phyloP scores from a whole-genome alignment of 2,113 vertebrate species.

The Pogona vitticeps region DNA sequence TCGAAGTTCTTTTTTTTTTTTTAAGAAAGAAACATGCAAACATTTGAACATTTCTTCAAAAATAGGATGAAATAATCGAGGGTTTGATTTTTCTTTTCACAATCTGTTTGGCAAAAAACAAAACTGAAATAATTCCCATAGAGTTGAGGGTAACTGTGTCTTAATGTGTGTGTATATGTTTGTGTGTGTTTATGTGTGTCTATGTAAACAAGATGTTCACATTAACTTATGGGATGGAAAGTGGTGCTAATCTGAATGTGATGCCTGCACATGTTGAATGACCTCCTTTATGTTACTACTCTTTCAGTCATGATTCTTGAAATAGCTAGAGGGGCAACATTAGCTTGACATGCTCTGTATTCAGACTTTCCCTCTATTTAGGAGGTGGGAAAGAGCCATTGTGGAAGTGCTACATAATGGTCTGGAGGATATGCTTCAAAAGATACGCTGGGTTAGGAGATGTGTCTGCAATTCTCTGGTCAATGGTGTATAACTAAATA shows the following conservation, averaged over 20 bases:
- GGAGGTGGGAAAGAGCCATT: conserved; percentile 66
- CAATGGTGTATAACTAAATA: conserved; percentile 78
- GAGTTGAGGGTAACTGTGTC: conserved; percentile 30
- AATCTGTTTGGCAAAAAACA: not conserved
- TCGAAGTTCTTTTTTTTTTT: not conserved
- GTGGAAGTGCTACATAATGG: conserved; percentile 70
- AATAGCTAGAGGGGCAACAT: conserved; percentile 71
- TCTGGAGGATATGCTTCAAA: conserved; percentile 73
- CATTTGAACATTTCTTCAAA: not conserved
- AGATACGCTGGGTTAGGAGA: conserved; percentile 68
- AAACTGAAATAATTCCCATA: conserved; percentile 43
- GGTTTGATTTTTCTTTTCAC: not conserved
- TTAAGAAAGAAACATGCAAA: not conserved
- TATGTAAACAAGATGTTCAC: conserved; percentile 22
- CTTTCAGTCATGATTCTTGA: conserved; percentile 70
- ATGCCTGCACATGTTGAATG: conserved; percentile 70
- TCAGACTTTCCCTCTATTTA: conserved; percentile 70
- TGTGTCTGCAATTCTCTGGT: conserved; percentile 66
- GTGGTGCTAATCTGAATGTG: conserved; percentile 50
- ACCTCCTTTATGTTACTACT: conserved; percentile 51
- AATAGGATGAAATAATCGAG: not conserved
- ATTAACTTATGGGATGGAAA: conserved; percentile 48
- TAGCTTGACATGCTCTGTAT: conserved; percentile 77
- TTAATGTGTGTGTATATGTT: not conserved
- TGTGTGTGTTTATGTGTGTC: conserved; percentile 28